These are phyloP conservation scores for Pocillopora damicornis DNA, from an alignment of 64 coral and sea anemone genomes.

Conservation along the genomic window DNA sequence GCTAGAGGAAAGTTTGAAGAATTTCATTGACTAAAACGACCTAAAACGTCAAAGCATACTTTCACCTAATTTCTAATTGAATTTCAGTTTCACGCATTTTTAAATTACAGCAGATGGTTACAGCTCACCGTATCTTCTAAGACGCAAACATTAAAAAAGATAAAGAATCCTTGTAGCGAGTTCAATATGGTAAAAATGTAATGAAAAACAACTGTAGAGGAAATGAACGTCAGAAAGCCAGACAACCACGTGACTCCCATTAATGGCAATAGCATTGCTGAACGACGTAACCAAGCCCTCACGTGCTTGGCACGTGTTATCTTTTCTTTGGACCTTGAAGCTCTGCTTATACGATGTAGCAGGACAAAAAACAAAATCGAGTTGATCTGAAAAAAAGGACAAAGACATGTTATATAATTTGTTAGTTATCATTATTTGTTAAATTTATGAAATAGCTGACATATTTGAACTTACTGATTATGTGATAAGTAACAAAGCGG, in stretches of 20 bases:
- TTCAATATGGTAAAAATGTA: conserved; percentile 26
- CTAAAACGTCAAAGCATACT: no score
- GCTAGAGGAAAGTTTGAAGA: no score
- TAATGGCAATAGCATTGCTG: conserved; percentile 1
- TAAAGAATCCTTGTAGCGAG: conserved; percentile 18
- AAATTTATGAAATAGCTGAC: no score
- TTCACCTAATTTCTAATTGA: no score
- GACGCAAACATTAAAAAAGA: conserved; percentile 22
- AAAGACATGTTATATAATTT: background rate
- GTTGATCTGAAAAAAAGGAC: conserved; percentile 12
- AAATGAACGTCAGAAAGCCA: conserved; percentile 11
- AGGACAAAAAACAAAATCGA: conserved; percentile 20
- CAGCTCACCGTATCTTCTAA: background rate
- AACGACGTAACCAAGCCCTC: conserved; percentile 17
- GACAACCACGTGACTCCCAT: conserved; percentile 28
- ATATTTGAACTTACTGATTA: no score
- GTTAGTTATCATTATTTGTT: no score
- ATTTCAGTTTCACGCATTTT: no score
- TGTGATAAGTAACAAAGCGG: no score
- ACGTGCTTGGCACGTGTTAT: conserved; percentile 1
- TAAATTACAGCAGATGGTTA: background rate
- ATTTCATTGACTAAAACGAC: no score
- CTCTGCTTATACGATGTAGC: background rate
- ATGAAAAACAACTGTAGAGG: conserved; percentile 16
- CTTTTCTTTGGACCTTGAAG: background rate